A percentile compares a stretch with the other conserved stretches of the same genome.
Conservation (phyloP, 2,797 vertebrate genomes). For the Pseudochirops cupreus region DNA sequence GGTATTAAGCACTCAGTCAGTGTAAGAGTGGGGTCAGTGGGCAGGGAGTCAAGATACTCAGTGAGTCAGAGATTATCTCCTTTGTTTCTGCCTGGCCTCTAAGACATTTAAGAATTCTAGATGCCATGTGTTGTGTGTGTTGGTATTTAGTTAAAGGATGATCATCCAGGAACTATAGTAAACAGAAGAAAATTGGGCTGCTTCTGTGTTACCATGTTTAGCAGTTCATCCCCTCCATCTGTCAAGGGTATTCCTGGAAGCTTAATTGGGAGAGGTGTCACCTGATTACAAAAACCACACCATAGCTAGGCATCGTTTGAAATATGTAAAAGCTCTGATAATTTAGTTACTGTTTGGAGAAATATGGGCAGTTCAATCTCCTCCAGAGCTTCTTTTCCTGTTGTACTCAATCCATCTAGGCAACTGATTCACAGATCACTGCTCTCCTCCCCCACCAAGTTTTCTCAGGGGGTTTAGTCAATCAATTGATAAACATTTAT, state of each 20-base stretch:
- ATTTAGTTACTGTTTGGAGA: background rate
- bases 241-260: constrained; percentile 21
- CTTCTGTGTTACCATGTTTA: background rate
- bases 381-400: background rate
- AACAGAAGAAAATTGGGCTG: background rate
- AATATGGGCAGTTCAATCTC: background rate
- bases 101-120: constrained; percentile 26
- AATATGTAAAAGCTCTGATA: background rate
- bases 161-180: background rate
- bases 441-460: background rate
- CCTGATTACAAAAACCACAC: constrained; percentile 6
- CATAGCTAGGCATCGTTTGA: background rate
- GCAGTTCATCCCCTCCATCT: constrained; percentile 38
- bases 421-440: background rate
- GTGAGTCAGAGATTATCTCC: background rate
- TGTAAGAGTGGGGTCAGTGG: background rate
- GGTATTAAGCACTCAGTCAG: background rate
- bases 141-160: constrained; percentile 19
- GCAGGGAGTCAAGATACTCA: background rate
- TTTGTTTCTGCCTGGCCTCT: constrained; percentile 6
- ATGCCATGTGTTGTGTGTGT: background rate
- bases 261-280: background rate
- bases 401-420: background rate
- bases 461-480: background rate
- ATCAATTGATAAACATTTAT: background rate